Conservation (phyloP, 2,797 vertebrate species). For the Myripristis jacobus region DNA sequence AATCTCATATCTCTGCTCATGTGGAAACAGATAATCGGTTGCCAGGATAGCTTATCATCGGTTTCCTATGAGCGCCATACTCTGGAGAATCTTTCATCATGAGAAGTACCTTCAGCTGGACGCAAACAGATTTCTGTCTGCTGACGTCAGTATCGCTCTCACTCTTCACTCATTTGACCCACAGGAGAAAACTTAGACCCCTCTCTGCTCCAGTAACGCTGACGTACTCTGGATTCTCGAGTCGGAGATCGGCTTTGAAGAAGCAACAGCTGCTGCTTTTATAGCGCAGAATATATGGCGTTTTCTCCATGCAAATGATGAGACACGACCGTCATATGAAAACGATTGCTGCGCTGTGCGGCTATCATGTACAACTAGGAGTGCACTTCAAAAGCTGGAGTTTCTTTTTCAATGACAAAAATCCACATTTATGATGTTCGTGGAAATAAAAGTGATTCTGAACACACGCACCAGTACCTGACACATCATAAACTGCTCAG, state of each 20-base stretch:
- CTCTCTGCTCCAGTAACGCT: constrained; percentile 23
- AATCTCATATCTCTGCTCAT: constrained; percentile 39
- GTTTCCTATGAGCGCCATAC: constrained; percentile 27
- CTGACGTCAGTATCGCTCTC: constrained; percentile 49
- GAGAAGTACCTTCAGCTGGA: constrained; percentile 35
- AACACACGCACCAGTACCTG: neutral
- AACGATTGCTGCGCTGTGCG: constrained; percentile 20
- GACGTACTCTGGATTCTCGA: constrained; percentile 18
- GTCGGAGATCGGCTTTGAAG: constrained; percentile 16
- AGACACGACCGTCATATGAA: constrained; percentile 31
- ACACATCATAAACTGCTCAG: too few species aligned
- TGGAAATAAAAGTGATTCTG: constrained; percentile 4
- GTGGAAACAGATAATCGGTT: constrained; percentile 43
- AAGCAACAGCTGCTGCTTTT: constrained; percentile 31
- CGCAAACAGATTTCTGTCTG: constrained; percentile 35
- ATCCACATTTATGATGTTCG: constrained; percentile 5
- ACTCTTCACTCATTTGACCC: constrained; percentile 25
- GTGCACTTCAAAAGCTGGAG: constrained; percentile 5
- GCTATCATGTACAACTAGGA: neutral
- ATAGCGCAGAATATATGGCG: constrained; percentile 27
- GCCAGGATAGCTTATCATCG: constrained; percentile 52
- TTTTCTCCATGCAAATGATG: constrained; percentile 27
- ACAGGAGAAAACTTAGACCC: neutral
- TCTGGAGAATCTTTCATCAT: constrained; percentile 44
- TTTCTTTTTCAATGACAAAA: constrained; percentile 40